Conservation (phyloP, 2,888 invertebrate genomes). For the Mesochorus sp. region DNA sequence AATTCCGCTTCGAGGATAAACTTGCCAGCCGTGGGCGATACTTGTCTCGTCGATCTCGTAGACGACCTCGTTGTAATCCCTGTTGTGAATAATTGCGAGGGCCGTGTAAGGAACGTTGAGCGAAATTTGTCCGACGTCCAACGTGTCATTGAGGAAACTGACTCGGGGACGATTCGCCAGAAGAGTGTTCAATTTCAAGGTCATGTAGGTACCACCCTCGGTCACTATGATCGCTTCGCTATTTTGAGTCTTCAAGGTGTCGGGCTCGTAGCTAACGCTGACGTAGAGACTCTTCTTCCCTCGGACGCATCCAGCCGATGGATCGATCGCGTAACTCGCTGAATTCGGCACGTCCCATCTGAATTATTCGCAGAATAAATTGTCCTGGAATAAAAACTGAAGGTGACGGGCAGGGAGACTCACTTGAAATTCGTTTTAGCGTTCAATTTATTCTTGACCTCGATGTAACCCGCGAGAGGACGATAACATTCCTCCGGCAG, state of each 20-base stretch:
- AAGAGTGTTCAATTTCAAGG: conserved; percentile 65
- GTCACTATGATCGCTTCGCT: conserved; percentile 76
- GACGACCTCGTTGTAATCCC: conserved; percentile 60
- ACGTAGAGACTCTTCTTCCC: conserved; percentile 83
- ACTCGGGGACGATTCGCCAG: conserved; percentile 62
- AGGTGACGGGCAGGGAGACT: conserved; percentile 2
- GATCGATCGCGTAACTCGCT: conserved; percentile 83
- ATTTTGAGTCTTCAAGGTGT: conserved; percentile 64
- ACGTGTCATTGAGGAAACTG: conserved; percentile 63
- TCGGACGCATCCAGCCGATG: conserved; percentile 83
- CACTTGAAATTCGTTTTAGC: conserved; percentile 67
- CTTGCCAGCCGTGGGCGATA: conserved; percentile 63
- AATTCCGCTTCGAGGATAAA: conserved; percentile 63
- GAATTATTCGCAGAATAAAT: conserved; percentile 71
- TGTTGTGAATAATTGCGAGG: conserved; percentile 68
- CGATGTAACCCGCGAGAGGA: conserved; percentile 60
- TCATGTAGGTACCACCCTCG: conserved; percentile 74
- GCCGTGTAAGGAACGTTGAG: conserved; percentile 74
- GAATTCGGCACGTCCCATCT: conserved; percentile 83
- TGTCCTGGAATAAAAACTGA: background rate
- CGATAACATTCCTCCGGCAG: conserved; percentile 78
- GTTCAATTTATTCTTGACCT: conserved; percentile 70
- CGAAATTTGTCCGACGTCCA: conserved; percentile 77
- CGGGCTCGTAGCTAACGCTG: conserved; percentile 77
- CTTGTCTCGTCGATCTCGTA: conserved; percentile 66